A percentile compares a stretch with the other conserved stretches of the same genome.
phyloP scores from a whole-genome alignment of 1,140 invertebrate species.

The Harlomillsia oculata region DNA sequence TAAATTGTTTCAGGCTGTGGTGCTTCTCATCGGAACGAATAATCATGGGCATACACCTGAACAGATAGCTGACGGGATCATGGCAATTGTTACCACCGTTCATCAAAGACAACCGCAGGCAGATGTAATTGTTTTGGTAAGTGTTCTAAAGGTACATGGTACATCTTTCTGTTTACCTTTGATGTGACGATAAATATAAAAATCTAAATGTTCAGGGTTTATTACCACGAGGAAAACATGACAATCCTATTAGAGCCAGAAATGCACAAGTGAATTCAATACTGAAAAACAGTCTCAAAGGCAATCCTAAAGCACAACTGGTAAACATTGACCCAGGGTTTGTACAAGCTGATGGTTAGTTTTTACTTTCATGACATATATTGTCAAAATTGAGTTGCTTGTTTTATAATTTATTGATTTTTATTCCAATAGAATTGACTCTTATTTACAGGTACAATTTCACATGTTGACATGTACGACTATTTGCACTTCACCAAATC shows the following conservation, averaged over 20 bases:
- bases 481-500: constrained; percentile 73
- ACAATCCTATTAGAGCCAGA: constrained; percentile 66
- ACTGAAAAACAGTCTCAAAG: constrained; percentile 50
- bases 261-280: constrained; percentile 62
- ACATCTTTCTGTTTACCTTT: neutral
- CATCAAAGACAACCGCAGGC: constrained; percentile 63
- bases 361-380: no score
- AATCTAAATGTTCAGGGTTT: constrained; percentile 54
- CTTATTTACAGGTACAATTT: constrained; percentile 52
- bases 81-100: constrained; percentile 62
- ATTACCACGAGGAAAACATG: constrained; percentile 69
- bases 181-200: neutral
- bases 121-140: constrained; percentile 70
- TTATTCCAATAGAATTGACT: neutral
- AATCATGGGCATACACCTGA: constrained; percentile 66
- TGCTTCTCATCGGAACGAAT: constrained; percentile 76
- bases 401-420: constrained; percentile 3
- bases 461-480: constrained; percentile 78
- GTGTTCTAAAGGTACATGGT: neutral
- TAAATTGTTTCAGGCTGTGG: constrained; percentile 58
- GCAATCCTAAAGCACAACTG: constrained; percentile 54
- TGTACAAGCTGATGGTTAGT: constrained; percentile 55
- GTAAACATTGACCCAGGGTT: constrained; percentile 64
- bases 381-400: constrained; percentile 2
- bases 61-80: constrained; percentile 67